phyloP scores from a whole-genome alignment of 2,888 invertebrate species.

The Synergus gifuensis region DNA sequence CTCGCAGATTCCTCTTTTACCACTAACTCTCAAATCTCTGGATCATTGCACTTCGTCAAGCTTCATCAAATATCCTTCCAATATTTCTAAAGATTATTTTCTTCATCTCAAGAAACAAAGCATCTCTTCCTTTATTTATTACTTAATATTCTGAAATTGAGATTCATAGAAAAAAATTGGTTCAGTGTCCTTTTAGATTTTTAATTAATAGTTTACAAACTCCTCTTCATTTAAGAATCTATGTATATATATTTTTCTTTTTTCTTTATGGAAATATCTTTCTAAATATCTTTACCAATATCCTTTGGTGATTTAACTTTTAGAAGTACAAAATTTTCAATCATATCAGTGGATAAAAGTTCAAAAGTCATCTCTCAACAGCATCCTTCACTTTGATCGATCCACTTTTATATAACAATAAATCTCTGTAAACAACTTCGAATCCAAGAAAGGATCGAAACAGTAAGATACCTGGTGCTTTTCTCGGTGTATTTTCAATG shows the following conservation, averaged over 20 bases:
- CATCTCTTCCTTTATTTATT: constrained; percentile 5
- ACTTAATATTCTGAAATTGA: not conserved
- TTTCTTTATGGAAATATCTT: not conserved
- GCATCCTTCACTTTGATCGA: not conserved
- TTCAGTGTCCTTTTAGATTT: not conserved
- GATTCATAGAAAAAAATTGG: not conserved
- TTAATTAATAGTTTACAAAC: not conserved
- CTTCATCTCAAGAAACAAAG: not conserved
- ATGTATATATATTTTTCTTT: not conserved
- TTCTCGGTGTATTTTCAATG: not conserved
- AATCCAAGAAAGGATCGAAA: not conserved
- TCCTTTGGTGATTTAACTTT: not conserved
- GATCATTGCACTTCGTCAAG: constrained; percentile 9
- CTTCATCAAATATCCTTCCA: not conserved
- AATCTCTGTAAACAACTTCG: not conserved
- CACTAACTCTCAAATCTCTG: constrained; percentile 12
- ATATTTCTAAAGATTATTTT: not conserved
- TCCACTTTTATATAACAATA: not conserved
- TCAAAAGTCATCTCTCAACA: not conserved
- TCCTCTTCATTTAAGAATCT: not conserved
- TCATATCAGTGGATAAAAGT: not conserved
- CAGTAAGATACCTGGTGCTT: not conserved
- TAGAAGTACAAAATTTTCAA: not conserved
- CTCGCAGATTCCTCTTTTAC: constrained; percentile 12
- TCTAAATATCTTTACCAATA: not conserved